A percentile compares a stretch with the other conserved stretches of the same genome.
Evolutionary conservation across 1,140 invertebrate species (phyloP).

Genomic region (Coptotermes formosanus): DNA sequence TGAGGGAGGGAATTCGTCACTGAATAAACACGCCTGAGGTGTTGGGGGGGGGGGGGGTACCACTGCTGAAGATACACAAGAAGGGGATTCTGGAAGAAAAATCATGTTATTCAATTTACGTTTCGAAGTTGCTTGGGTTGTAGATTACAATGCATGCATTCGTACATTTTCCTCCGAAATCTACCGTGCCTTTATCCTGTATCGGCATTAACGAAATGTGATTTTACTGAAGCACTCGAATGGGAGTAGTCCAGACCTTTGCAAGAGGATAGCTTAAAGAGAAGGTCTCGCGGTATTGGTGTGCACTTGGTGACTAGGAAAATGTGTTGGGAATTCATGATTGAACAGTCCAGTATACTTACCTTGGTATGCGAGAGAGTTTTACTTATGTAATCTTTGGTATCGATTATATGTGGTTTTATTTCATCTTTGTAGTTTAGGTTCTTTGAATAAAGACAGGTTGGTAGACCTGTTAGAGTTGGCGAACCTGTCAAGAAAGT

Average conservation of each 20-base stretch:
- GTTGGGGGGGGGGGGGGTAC: background rate
- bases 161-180: background rate
- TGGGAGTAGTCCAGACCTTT: background rate
- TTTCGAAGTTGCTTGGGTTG: background rate
- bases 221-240: background rate
- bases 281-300: background rate
- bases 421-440: no score
- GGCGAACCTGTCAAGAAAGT: no score
- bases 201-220: background rate
- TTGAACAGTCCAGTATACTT: no score
- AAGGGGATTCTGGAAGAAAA: background rate
- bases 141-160: background rate
- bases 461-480: no score
- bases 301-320: background rate
- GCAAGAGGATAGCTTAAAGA: no score
- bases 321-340: background rate
- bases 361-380: no score
- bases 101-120: background rate
- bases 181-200: background rate
- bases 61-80: background rate
- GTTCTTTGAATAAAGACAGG: no score
- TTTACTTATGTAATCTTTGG: no score
- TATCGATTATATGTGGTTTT: no score
- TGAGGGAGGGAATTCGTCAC: background rate
- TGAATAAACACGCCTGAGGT: background rate